Conservation (phyloP, 2,888 invertebrate genomes). For the Pollenia angustigena region DNA sequence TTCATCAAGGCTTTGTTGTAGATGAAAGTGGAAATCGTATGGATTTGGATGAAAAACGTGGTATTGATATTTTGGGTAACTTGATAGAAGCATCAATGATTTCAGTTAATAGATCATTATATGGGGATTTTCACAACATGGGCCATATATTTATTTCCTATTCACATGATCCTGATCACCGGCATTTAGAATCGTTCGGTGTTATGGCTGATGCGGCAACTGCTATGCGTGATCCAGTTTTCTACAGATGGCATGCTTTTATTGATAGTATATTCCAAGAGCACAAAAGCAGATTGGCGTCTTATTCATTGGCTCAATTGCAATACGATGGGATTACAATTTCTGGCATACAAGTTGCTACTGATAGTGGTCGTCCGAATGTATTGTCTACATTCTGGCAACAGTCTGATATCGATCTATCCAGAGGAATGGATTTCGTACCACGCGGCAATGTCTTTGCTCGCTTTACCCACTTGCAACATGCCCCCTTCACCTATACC, state of each 20-base stretch:
- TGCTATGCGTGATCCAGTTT: slow-evolving; percentile 94
- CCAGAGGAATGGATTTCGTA: slow-evolving; percentile 92
- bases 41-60: slow-evolving; percentile 87
- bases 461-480: slow-evolving; percentile 90
- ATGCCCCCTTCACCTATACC: slow-evolving; percentile 88
- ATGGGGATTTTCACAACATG: slow-evolving; percentile 93
- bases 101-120: slow-evolving; percentile 88
- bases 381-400: slow-evolving; percentile 90
- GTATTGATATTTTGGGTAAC: slow-evolving; percentile 92
- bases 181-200: slow-evolving; percentile 89
- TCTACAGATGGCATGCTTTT: slow-evolving; percentile 93
- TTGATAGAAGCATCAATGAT: slow-evolving; percentile 90
- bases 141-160: slow-evolving; percentile 92
- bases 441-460: slow-evolving; percentile 90
- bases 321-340: slow-evolving; percentile 86
- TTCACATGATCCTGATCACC: slow-evolving; percentile 91
- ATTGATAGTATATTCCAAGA: slow-evolving; percentile 91
- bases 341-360: slow-evolving; percentile 85
- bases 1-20: slow-evolving; percentile 84
- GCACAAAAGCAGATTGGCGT: slow-evolving; percentile 89
- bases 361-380: slow-evolving; percentile 86
- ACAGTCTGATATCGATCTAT: slow-evolving; percentile 90
- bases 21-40: slow-evolving; percentile 85
- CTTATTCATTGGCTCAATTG: slow-evolving; percentile 85
- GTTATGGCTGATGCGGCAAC: slow-evolving; percentile 94